Conservation (phyloP, 2,888 invertebrate species). For the Drosophila picticornis region DNA sequence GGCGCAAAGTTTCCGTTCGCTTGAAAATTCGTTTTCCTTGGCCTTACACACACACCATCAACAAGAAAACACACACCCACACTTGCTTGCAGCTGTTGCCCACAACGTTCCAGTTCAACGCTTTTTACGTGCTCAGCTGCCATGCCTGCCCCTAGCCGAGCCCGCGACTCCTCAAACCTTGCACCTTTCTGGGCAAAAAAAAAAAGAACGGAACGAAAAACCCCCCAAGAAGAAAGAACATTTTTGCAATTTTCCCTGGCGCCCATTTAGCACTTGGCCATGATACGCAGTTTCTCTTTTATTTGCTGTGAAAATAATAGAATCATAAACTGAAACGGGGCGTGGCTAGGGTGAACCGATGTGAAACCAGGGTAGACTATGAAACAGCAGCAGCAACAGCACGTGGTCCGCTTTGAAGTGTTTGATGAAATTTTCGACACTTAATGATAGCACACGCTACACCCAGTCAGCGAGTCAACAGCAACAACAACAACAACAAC, state of each 20-base stretch:
- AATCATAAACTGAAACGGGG: constrained; percentile 77
- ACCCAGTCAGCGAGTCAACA: constrained; percentile 28
- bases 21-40: constrained; percentile 77
- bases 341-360: constrained; percentile 30
- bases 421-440: constrained; percentile 82
- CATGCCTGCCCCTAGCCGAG: constrained; percentile 29
- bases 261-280: constrained; percentile 80
- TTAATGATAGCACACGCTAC: constrained; percentile 80
- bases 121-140: constrained; percentile 80
- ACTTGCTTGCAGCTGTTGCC: constrained; percentile 75
- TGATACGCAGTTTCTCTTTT: constrained; percentile 80
- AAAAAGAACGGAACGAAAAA: constrained; percentile 19
- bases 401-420: constrained; percentile 78
- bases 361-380: not conserved
- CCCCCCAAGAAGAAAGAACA: constrained; percentile 32
- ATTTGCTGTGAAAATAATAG: constrained; percentile 81
- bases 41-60: constrained; percentile 53
- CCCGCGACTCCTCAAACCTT: constrained; percentile 28
- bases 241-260: constrained; percentile 78
- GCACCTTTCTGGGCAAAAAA: constrained; percentile 39
- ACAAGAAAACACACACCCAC: constrained; percentile 30
- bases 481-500: constrained; percentile 17
- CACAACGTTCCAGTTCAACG: constrained; percentile 80
- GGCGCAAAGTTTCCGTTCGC: constrained; percentile 77
- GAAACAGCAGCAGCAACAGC: constrained; percentile 20